These are phyloP conservation scores for Phymastichus coffea DNA, from an alignment of 1,140 invertebrate genomes.

Conservation along the genomic window DNA sequence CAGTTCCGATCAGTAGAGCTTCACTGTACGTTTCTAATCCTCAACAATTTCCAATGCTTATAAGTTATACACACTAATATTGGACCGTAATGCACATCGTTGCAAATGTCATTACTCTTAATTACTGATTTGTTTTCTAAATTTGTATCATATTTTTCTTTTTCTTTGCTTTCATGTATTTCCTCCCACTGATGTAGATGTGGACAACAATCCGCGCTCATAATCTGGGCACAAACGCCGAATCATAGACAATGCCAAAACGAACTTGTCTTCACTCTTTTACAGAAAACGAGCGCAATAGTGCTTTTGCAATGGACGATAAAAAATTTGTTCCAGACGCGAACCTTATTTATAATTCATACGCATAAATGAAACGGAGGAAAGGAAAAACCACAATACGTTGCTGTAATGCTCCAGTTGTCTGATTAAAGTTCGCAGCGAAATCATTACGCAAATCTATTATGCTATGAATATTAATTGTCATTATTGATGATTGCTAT, in stretches of 20 bases:
- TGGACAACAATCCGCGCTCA: slow-evolving; percentile 44
- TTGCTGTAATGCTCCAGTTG: not conserved
- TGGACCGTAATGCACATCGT: no score
- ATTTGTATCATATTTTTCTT: slow-evolving; percentile 32
- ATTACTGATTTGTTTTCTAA: no score
- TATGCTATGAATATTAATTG: slow-evolving; percentile 16
- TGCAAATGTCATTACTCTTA: no score
- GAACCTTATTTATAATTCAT: slow-evolving; percentile 46
- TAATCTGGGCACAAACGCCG: slow-evolving; percentile 28
- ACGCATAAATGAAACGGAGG: slow-evolving; percentile 30
- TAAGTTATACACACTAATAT: no score
- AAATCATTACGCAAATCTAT: slow-evolving; percentile 13
- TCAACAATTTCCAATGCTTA: no score
- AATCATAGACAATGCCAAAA: slow-evolving; percentile 29
- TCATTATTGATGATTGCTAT: not conserved
- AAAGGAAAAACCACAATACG: slow-evolving; percentile 24
- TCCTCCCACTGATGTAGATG: slow-evolving; percentile 35
- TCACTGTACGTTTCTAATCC: no score
- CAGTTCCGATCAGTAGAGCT: no score
- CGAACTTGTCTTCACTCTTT: slow-evolving; percentile 38
- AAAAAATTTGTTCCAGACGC: slow-evolving; percentile 43
- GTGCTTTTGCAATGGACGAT: slow-evolving; percentile 41
- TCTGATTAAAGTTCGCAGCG: slow-evolving; percentile 5
- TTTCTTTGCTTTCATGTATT: slow-evolving; percentile 43
- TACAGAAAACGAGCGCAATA: slow-evolving; percentile 48